A percentile compares a stretch with the other conserved stretches of the same genome.
These are phyloP conservation scores for Nowickia ferox DNA, from an alignment of 2,888 invertebrate genomes.

Conservation along the genomic window DNA sequence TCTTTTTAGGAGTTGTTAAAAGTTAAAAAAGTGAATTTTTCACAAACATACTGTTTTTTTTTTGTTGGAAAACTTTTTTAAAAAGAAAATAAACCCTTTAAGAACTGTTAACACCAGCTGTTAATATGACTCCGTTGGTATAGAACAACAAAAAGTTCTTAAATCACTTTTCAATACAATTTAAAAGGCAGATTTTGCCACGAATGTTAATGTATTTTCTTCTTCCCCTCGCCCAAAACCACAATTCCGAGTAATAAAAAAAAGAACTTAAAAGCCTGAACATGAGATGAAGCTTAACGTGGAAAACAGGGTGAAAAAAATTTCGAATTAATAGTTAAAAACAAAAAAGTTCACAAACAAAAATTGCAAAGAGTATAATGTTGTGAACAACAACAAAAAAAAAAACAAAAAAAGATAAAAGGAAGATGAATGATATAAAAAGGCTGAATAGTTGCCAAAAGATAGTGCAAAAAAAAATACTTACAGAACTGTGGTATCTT, in stretches of 20 bases:
- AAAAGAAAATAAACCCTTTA: background rate
- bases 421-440: background rate
- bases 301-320: constrained; percentile 4
- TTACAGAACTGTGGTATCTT: constrained; percentile 81
- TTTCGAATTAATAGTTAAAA: constrained; percentile 36
- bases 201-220: background rate
- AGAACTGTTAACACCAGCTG: constrained; percentile 45
- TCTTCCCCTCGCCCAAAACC: background rate
- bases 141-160: constrained; percentile 12
- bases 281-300: constrained; percentile 55
- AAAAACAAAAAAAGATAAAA: constrained; percentile 1
- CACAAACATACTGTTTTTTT: background rate
- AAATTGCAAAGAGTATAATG: constrained; percentile 26
- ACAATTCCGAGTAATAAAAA: constrained; percentile 32
- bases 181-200: constrained; percentile 30
- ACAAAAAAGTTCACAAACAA: constrained; percentile 43
- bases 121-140: background rate
- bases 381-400: background rate
- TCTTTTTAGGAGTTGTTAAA: background rate
- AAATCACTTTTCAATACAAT: constrained; percentile 25
- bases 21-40: background rate
- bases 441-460: constrained; percentile 15
- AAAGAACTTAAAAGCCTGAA: constrained; percentile 43
- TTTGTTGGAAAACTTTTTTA: background rate
- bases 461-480: constrained; percentile 73